Evolutionary conservation across 1,140 invertebrate genomes (phyloP).

Genomic region (Venturia canescens): DNA sequence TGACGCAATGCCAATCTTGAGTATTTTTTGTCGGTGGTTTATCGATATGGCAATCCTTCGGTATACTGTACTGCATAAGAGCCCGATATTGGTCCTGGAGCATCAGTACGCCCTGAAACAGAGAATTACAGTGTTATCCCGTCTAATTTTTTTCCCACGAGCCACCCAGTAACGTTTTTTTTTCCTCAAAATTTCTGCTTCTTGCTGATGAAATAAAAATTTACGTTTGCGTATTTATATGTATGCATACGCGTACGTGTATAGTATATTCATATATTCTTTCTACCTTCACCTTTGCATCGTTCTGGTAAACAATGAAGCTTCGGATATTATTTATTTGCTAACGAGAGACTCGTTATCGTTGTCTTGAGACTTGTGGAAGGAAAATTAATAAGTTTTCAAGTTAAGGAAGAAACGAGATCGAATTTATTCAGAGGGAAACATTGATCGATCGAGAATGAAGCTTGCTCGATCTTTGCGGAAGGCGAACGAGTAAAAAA

Average conservation of each 20-base stretch:
- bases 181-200: conserved; percentile 69
- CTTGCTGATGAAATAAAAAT: conserved; percentile 67
- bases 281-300: conserved; percentile 28
- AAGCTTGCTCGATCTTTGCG: no score
- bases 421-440: no score
- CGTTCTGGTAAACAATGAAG: conserved; percentile 28
- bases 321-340: background rate
- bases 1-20: conserved; percentile 84
- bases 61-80: conserved; percentile 85
- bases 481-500: no score
- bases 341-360: conserved; percentile 7
- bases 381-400: no score
- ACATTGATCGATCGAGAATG: no score
- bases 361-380: no score
- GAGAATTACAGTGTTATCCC: conserved; percentile 77
- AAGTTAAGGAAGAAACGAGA: no score
- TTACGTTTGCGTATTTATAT: conserved; percentile 6
- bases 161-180: conserved; percentile 59
- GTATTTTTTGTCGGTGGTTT: conserved; percentile 78
- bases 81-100: conserved; percentile 84
- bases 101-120: conserved; percentile 83
- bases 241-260: no score
- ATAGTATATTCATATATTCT: background rate
- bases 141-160: conserved; percentile 69
- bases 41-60: conserved; percentile 78